Conservation (phyloP, 2,113 vertebrate genomes). For the Nycticryphes semicollaris region DNA sequence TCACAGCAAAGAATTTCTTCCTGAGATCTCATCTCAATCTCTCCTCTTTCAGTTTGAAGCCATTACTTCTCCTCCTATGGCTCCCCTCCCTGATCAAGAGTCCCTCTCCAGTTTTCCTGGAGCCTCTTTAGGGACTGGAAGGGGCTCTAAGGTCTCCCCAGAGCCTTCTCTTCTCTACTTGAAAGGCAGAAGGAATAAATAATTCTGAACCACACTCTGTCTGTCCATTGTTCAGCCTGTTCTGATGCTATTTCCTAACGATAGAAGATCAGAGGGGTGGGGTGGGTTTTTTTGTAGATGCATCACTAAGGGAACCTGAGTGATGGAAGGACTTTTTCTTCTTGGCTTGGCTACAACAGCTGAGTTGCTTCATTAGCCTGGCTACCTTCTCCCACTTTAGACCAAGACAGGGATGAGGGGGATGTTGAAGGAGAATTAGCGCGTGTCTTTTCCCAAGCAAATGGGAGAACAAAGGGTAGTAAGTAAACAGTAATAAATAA, state of each 20-base stretch:
- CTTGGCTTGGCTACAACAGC: background rate
- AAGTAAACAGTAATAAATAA: constrained; percentile 5
- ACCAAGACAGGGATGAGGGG: background rate
- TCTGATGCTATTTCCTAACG: background rate
- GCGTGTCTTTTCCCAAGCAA: background rate
- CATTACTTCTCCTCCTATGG: too few species aligned
- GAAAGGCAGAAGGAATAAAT: background rate
- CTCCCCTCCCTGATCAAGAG: too few species aligned
- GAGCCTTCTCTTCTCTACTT: too few species aligned
- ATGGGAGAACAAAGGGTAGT: background rate
- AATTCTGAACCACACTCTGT: background rate
- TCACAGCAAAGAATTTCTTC: too few species aligned
- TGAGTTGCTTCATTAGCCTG: background rate
- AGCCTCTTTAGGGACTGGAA: too few species aligned
- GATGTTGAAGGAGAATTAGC: background rate
- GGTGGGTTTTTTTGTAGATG: background rate
- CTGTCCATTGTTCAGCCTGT: background rate
- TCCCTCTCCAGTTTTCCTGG: too few species aligned
- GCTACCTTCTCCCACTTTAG: background rate
- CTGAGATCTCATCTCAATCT: too few species aligned
- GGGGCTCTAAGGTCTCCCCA: too few species aligned
- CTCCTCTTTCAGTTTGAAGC: too few species aligned
- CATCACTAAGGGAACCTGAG: background rate
- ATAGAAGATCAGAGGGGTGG: background rate
- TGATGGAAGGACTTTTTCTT: background rate